Base-by-base conservation (phyloP, 2,113 vertebrate species). In the Crocuta crocuta region DNA sequence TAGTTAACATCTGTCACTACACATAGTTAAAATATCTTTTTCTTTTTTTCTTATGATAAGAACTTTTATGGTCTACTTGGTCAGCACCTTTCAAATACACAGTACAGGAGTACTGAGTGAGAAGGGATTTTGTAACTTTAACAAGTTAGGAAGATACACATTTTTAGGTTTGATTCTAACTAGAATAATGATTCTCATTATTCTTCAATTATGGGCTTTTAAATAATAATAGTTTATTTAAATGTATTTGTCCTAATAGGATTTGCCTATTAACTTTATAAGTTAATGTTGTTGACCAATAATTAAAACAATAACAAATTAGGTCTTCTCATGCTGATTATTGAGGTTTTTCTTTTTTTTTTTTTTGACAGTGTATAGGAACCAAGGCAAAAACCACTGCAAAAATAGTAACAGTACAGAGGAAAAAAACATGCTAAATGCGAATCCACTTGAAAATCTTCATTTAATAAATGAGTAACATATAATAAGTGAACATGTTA, bases 111-210 rank as follows among this genome's bases (percentile, higher is more conserved):
- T 81, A 63, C 33, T 89, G 73, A 65, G 4, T 50, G 4, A 79
- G 39, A 80, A 87, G 7, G 58, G 28, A 5, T 94, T 86, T 61
- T 66, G 7, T 28, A 24, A 31, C 11, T 58, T 19, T 21, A 26
- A 81, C 10, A 71, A 50, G 9, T 92, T 82, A 92, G 73, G 33
- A 73, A 82, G 35, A 61, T 23, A 61, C 7, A 8, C 1, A 82
- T 89, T 96, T 96, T 94, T 68, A 91, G 95, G 39, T 61, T 71
- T 92, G 71, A 91, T 80, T 94, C 35, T 92, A 80, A 45, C 10
- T 79, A 23, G 26, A 58, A 79, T 43, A 81, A 50, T 85, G 78
- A 28, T 80, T 85, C 19, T 61, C 31, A 50, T 79, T 79, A 79
- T 50, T 79, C 45, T 79, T 19, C 39, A 65, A 70, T 31, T 16